Evolutionary conservation across 2,113 vertebrate species (phyloP).

Genomic region (Silurus meridionalis): DNA sequence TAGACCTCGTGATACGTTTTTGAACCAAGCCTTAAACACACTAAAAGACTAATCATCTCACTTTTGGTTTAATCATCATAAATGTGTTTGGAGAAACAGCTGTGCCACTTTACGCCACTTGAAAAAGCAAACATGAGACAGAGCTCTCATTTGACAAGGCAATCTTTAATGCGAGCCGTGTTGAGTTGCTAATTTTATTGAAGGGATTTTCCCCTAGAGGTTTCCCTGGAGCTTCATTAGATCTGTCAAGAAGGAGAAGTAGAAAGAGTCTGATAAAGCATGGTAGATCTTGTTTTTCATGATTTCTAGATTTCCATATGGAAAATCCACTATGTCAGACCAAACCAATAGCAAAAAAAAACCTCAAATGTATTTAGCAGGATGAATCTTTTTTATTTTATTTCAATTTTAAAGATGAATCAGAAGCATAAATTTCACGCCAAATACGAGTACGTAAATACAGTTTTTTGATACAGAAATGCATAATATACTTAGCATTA

Average conservation of each 20-base stretch:
- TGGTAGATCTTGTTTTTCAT: background rate
- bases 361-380: background rate
- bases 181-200: conserved; percentile 17
- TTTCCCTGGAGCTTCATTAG: background rate
- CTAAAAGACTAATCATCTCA: background rate
- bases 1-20: background rate
- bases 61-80: background rate
- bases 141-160: background rate
- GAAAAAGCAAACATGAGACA: background rate
- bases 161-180: conserved; percentile 11
- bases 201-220: background rate
- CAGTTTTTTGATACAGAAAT: background rate
- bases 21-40: background rate
- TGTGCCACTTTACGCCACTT: background rate
- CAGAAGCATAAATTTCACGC: background rate
- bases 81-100: conserved; percentile 8
- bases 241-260: background rate
- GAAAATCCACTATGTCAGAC: background rate
- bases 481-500: background rate
- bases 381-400: background rate
- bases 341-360: background rate
- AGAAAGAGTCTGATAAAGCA: background rate
- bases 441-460: background rate
- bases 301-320: background rate
- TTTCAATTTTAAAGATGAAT: background rate